Evolutionary conservation across 37 sponge, comb jelly and placozoan species (phyloP).

Genomic region (Halichondria panicea): DNA sequence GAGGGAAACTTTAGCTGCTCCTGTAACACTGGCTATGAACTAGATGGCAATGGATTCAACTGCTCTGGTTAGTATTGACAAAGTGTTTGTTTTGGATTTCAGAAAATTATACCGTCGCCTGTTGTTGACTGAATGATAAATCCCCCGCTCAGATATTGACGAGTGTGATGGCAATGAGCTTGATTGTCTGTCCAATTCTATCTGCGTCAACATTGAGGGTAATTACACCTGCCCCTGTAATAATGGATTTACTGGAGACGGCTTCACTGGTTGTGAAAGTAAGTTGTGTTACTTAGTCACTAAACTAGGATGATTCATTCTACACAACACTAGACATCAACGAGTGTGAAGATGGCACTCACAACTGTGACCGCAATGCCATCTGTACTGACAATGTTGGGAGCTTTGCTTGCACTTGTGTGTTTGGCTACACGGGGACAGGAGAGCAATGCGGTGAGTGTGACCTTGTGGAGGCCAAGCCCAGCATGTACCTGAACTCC

Average conservation of each 20-base stretch:
- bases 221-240: constrained; percentile 39
- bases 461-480: no score
- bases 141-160: constrained; percentile 30
- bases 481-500: no score
- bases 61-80: constrained; percentile 18
- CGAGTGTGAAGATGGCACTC: no score
- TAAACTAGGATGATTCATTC: no score
- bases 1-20: constrained; percentile 45
- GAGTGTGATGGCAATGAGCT: constrained; percentile 19
- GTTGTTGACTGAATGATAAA: background rate
- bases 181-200: constrained; percentile 18
- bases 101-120: background rate
- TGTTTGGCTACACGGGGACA: no score
- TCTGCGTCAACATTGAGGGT: constrained; percentile 24
- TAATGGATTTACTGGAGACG: constrained; percentile 28
- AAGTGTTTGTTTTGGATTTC: background rate
- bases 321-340: no score
- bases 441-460: no score
- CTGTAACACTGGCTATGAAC: constrained; percentile 40
- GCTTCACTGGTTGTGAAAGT: constrained; percentile 5
- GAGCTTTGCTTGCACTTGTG: no score
- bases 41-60: constrained; percentile 12
- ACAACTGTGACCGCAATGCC: no score
- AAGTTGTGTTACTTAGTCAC: no score
- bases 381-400: no score